Conservation (phyloP, 2,888 invertebrate genomes). For the Keiferia lycopersicella region DNA sequence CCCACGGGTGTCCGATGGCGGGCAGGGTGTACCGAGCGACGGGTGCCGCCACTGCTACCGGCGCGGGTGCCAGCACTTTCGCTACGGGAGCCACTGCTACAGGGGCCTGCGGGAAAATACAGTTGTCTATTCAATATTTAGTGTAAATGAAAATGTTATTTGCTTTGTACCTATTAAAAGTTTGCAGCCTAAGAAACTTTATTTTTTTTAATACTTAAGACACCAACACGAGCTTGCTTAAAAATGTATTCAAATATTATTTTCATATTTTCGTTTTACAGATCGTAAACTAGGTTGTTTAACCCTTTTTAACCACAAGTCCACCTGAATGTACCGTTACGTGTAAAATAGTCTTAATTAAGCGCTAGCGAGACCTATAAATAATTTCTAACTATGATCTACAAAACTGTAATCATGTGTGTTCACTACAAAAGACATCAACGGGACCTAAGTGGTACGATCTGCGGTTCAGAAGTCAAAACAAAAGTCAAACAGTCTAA, state of each 20-base stretch:
- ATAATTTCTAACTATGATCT: not conserved
- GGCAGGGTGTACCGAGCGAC: constrained; percentile 53
- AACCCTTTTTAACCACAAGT: too few relatives aligned
- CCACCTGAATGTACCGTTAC: too few relatives aligned
- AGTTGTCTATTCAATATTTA: not conserved
- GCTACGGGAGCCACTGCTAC: constrained; percentile 46
- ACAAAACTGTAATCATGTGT: too few relatives aligned
- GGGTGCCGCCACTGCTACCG: constrained; percentile 61
- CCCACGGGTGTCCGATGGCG: constrained; percentile 66
- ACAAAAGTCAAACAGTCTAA: not conserved
- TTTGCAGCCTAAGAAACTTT: too few relatives aligned
- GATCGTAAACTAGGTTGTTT: too few relatives aligned
- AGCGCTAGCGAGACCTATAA: too few relatives aligned
- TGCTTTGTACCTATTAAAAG: too few relatives aligned
- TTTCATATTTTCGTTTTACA: too few relatives aligned
- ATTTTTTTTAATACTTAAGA: not conserved
- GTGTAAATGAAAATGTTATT: too few relatives aligned
- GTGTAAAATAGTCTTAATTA: too few relatives aligned
- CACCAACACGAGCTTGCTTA: not conserved
- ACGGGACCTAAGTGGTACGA: not conserved
- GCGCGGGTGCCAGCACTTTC: constrained; percentile 58
- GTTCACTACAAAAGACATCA: not conserved
- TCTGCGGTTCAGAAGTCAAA: not conserved
- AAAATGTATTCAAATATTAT: too few relatives aligned
- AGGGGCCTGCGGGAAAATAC: constrained; percentile 15